Evolutionary conservation across 2,888 invertebrate genomes (phyloP).

Genomic region (Drosophila kokeensis): DNA sequence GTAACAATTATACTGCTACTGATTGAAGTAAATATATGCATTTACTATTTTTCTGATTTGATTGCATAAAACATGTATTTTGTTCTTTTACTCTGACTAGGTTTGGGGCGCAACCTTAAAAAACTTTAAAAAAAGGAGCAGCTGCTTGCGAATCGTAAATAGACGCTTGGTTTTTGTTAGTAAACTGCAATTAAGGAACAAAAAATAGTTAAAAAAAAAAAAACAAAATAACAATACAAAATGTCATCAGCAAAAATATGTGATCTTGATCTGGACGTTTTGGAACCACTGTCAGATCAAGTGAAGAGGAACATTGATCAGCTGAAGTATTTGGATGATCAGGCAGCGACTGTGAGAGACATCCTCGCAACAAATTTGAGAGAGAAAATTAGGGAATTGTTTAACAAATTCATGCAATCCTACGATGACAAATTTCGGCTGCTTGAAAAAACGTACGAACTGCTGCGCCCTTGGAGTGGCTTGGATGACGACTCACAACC

Average conservation of each 20-base stretch:
- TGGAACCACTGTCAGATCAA: conserved; percentile 97
- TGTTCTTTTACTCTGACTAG: background rate
- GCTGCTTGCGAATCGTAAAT: conserved; percentile 54
- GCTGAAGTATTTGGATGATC: conserved; percentile 94
- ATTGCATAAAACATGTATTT: background rate
- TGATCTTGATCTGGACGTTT: conserved; percentile 89
- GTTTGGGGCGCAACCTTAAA: background rate
- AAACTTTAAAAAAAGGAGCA: conserved; percentile 28
- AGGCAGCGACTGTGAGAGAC: no score
- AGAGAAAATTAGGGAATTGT: no score
- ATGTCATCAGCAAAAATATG: conserved; percentile 91
- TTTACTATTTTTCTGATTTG: background rate
- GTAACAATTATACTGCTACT: background rate
- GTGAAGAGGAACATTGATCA: conserved; percentile 97
- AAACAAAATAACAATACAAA: conserved; percentile 7
- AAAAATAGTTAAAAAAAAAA: background rate
- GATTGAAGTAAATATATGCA: background rate
- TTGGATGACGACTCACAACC: no score
- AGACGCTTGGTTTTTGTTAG: conserved; percentile 55
- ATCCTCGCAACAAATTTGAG: no score
- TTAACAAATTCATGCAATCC: fast-evolving
- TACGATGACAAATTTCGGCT: conserved; percentile 91
- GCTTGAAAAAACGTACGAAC: conserved; percentile 98
- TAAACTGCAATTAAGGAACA: conserved; percentile 28
- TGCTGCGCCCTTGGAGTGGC: no score